A percentile compares a stretch with the other conserved stretches of the same genome.
Evolutionary conservation across 2,113 vertebrate genomes (phyloP).

Genomic region (Ivindomyrus marchei): DNA sequence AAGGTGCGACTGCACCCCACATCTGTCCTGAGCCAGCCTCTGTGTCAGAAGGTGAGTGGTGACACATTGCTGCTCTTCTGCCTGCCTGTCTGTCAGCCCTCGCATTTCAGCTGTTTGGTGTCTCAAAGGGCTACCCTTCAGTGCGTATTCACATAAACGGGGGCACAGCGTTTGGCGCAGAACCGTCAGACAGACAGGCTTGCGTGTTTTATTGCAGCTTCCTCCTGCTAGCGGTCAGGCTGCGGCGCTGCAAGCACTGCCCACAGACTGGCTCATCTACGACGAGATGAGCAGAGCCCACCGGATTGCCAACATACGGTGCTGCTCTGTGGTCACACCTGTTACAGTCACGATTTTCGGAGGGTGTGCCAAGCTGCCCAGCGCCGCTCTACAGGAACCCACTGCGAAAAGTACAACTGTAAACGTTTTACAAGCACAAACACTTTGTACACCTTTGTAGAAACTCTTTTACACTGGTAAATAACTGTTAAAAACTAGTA

Average conservation of each 20-base stretch:
- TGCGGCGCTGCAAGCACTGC: constrained; percentile 63
- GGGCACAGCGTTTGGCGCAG: background rate
- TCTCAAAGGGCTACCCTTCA: background rate
- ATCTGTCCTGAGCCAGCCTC: constrained; percentile 75
- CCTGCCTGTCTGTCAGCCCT: background rate
- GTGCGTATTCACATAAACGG: background rate
- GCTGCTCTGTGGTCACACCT: constrained; percentile 78
- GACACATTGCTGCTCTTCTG: background rate
- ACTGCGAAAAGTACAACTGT: constrained; percentile 49
- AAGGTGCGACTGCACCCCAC: constrained; percentile 82
- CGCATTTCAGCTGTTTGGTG: background rate
- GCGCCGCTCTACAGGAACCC: constrained; percentile 64
- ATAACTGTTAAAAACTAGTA: background rate
- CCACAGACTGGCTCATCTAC: constrained; percentile 89
- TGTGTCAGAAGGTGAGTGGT: constrained; percentile 74
- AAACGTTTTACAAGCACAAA: background rate
- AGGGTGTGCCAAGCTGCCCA: constrained; percentile 71
- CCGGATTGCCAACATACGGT: constrained; percentile 77
- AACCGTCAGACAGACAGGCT: background rate
- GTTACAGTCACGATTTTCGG: constrained; percentile 77
- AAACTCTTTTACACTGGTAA: background rate
- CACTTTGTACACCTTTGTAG: background rate
- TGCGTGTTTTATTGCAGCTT: constrained; percentile 55
- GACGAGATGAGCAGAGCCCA: constrained; percentile 85
- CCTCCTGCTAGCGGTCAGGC: constrained; percentile 65